Conservation (phyloP, 2,113 vertebrate genomes). For the Oreochromis tanganicae region DNA sequence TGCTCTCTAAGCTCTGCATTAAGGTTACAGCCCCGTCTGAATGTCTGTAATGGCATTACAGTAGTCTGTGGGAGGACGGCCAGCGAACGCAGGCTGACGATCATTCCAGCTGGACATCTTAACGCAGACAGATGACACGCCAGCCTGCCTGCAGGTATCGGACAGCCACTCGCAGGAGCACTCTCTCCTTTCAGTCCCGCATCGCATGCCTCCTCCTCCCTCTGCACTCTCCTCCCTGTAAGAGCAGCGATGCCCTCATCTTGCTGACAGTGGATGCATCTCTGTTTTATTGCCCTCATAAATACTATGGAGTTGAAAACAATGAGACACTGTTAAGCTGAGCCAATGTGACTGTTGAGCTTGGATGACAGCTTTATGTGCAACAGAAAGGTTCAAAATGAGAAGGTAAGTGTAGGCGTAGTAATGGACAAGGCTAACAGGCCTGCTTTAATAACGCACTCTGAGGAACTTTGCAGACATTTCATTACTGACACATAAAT, state of each 20-base stretch:
- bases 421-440: constrained; percentile 26
- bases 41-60: constrained; percentile 2
- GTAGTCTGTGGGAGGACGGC: constrained; percentile 6
- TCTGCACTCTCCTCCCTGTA: background rate
- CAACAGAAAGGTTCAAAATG: constrained; percentile 24
- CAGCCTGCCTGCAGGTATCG: constrained; percentile 16
- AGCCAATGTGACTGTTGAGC: constrained; percentile 40
- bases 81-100: background rate
- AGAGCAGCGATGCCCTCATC: constrained; percentile 4
- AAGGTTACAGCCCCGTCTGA: constrained; percentile 17
- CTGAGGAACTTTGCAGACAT: constrained; percentile 43
- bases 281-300: constrained; percentile 39
- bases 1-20: constrained; percentile 27
- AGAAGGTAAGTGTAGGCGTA: constrained; percentile 35
- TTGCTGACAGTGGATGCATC: constrained; percentile 11
- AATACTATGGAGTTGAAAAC: constrained; percentile 44
- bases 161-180: background rate
- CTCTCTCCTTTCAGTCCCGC: background rate
- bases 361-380: constrained; percentile 48
- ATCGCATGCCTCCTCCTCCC: background rate
- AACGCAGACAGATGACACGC: constrained; percentile 20
- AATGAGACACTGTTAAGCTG: constrained; percentile 21
- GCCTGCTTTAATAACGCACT: constrained; percentile 32
- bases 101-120: constrained; percentile 43
- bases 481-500: constrained; percentile 57